Percentiles rank a stretch among this genome's conserved stretches.
Evolutionary conservation across 2,113 vertebrate genomes (phyloP).

Genomic region (Plecturocebus donacophilus): DNA sequence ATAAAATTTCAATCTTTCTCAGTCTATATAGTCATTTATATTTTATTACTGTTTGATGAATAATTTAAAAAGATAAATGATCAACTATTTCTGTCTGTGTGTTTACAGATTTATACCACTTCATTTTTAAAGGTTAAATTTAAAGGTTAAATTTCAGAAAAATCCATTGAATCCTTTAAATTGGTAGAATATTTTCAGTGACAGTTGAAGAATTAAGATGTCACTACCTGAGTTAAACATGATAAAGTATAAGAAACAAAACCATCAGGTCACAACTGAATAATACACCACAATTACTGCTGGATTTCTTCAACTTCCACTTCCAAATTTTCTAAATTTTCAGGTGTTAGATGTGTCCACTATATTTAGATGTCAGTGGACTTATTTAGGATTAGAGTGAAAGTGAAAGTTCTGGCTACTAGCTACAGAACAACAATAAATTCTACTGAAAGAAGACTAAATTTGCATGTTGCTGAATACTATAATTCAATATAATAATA

Average conservation of each 20-base stretch:
- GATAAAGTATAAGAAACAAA: not conserved
- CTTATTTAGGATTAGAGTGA: not conserved
- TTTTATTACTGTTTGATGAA: not conserved
- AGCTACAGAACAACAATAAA: not conserved
- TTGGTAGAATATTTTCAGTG: not conserved
- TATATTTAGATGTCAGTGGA: slow-evolving; percentile 36
- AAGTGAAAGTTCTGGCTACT: not conserved
- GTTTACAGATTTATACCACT: not conserved
- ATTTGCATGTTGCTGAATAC: not conserved
- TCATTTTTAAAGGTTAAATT: slow-evolving; percentile 41
- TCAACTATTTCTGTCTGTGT: not conserved
- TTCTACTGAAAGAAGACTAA: not conserved
- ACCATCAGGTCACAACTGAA: not conserved
- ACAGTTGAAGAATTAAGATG: slow-evolving; percentile 16
- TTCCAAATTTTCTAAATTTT: not conserved
- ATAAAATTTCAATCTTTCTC: not conserved
- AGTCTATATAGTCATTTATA: not conserved
- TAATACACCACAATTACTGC: not conserved
- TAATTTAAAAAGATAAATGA: not conserved
- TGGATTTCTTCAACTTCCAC: not conserved
- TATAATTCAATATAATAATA: not conserved
- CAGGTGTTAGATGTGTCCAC: not conserved
- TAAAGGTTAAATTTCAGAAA: slow-evolving; percentile 45
- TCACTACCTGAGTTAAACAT: not conserved
- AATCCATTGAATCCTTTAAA: not conserved